Evolutionary conservation across 2,797 vertebrate genomes (phyloP), one percentile per base, ranked within the genome.

Genomic region (Meriones psammophilus): DNA sequence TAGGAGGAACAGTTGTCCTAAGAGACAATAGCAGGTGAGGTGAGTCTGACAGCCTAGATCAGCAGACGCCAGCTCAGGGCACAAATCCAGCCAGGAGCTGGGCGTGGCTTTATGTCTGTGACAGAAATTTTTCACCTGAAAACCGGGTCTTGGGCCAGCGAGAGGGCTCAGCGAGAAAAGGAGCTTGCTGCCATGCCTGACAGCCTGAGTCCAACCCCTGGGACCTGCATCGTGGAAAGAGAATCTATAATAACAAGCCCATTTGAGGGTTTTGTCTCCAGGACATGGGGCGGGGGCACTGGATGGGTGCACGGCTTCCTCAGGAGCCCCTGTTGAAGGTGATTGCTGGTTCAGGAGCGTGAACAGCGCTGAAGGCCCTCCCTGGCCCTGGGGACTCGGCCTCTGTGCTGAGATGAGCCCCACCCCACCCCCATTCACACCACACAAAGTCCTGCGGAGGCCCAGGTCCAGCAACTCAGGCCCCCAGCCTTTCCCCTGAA

Each of bases 401-500:
- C n/a, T 14, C 1, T 39, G 24, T 58, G 22, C 54, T 89, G 83
- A 84, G 42, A 60, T 85, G 33, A 42, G 14, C 39, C 4, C 12
- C 12, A 10, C 50, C 50, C 50, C 1, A 50, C 50, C 33, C 24
- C 85, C 54, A 30, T 8, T 33, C 39, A 76, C 76, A 12, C 22
- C 28, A 50, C 68, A 20, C 77, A 89, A n/a, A 86, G n/a, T n/a
- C 62, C 56, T 46, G 30, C 8, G 39, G 92, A 58, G 42, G 7
- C 20, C 33, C 50, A 0, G 18, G 46, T 76, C 80, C 60, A 13
- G 50, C 50, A 9, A 26, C 76, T 71, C 0, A 56, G 26, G 26
- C 64, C 54, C 18, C n/a, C 18, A 56, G 18, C 56, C 71, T 85
- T 84, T 58, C 68, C 60, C 50, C 78, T 76, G 62, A 86, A 68